These are phyloP conservation scores for Brachyistius frenatus DNA, from an alignment of 2,113 vertebrate species.

Conservation along the genomic window DNA sequence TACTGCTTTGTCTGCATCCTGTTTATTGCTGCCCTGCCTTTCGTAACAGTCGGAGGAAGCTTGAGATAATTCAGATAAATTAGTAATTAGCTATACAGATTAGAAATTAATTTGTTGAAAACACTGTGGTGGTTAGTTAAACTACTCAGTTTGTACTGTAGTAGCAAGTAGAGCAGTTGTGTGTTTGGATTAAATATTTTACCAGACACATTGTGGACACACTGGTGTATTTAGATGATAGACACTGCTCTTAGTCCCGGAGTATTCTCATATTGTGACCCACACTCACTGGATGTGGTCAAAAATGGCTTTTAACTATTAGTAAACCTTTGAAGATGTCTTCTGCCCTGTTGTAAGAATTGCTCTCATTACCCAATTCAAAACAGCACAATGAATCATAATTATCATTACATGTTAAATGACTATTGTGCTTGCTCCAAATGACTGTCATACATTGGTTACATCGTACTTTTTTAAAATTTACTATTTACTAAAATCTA, in stretches of 20 bases:
- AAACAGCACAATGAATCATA: not conserved
- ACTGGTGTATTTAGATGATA: slow-evolving; percentile 38
- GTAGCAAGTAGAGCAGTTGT: slow-evolving; percentile 19
- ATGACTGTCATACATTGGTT: not conserved
- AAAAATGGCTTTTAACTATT: slow-evolving; percentile 5
- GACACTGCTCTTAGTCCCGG: slow-evolving; percentile 7
- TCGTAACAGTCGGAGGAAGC: slow-evolving; percentile 34
- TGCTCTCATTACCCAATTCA: not conserved
- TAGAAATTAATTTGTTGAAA: slow-evolving; percentile 11
- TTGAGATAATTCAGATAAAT: slow-evolving; percentile 30
- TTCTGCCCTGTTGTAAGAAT: not conserved
- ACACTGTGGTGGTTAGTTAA: not conserved
- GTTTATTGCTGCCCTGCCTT: slow-evolving; percentile 63
- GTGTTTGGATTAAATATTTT: slow-evolving; percentile 49
- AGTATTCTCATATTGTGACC: slow-evolving; percentile 9
- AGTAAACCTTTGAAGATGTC: not conserved
- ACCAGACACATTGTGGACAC: slow-evolving; percentile 21
- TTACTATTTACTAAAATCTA: not conserved
- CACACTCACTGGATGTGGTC: not conserved
- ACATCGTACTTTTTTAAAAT: not conserved
- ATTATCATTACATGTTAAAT: not conserved
- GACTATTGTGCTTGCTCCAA: slow-evolving; percentile 1
- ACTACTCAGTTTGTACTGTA: slow-evolving; percentile 16
- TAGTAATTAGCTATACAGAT: slow-evolving; percentile 25
- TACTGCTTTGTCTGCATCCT: slow-evolving; percentile 68